Evolutionary conservation across 2,888 invertebrate species (phyloP), one percentile per base, ranked within the genome.

Genomic region (Drosophila rellima): DNA sequence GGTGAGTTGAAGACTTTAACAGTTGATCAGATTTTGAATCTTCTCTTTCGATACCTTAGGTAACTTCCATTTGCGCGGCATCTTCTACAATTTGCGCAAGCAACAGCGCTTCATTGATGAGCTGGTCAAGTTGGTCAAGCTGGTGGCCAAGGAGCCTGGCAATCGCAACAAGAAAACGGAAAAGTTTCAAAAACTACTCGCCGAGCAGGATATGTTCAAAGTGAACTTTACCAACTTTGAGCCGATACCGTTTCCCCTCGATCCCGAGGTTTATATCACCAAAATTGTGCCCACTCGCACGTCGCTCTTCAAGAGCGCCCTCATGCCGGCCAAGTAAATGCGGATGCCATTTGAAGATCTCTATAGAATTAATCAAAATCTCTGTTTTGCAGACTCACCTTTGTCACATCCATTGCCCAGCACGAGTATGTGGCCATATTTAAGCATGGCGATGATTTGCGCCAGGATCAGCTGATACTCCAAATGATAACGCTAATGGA

Each of bases 401-500:
- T 99, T 92, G 93, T 96, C 13, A 97, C 97, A 0, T 95, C 95
- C 0, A 95, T 96, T 65, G 89, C 89, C 2, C 95, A 84, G 20
- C 96, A 96, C 39, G 94, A 95, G 35, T 99, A 99, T 92, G 96
- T 97, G 15, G 97, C 98, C 0, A 99, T 99, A 70, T 99, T 99
- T 92, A 99, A 99, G 92, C 96, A 98, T 86, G 99, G 99, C 1
- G 99, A 99, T 92, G 99, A 99, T 92, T 93, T 99, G 55, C 94
- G 99, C 2, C 99, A 99, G 93, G 99, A 99, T 93, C 99, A 99
- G 92, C 94, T 99, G 1, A 97, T 99, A 70, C 93, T 99, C 48
- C 99, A 99, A 93, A 99, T 99, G 94, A 99, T 99, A 40, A 97
- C 98, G 0, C 93, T 99, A 13, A 99, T 99, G 98, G 99, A 99